Evolutionary conservation across 2,113 vertebrate species (phyloP).

Genomic region (Sturnus vulgaris): DNA sequence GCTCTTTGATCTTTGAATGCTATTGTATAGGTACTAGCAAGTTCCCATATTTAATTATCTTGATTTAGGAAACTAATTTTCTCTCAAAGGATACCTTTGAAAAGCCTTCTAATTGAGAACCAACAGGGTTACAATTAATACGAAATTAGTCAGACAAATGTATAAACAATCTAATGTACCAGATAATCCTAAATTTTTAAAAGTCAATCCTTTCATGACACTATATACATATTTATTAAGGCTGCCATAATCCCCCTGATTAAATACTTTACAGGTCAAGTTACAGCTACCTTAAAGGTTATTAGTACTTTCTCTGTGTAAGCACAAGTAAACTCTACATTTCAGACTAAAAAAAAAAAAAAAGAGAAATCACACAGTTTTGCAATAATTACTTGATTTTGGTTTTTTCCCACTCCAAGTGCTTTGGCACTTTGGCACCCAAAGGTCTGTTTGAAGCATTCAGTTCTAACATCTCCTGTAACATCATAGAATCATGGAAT

Average conservation of each 20-base stretch:
- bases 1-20: slow-evolving; percentile 27
- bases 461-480: not conserved
- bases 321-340: not conserved
- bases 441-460: not conserved
- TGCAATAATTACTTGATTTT: not conserved
- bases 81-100: slow-evolving; percentile 6
- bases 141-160: slow-evolving; percentile 3
- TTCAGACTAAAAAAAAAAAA: not conserved
- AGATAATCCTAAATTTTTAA: not conserved
- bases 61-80: slow-evolving; percentile 25
- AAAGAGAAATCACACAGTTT: not conserved
- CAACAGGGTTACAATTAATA: not conserved
- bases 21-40: slow-evolving; percentile 7
- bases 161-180: not conserved
- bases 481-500: not conserved
- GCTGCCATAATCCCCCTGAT: not conserved
- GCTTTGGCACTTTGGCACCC: not conserved
- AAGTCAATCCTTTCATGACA: not conserved
- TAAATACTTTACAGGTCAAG: not conserved
- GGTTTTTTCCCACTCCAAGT: not conserved
- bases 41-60: slow-evolving; percentile 26
- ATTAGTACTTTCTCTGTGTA: not conserved
- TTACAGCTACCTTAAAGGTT: not conserved
- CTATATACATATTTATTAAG: not conserved
- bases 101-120: slow-evolving; percentile 13